Evolutionary conservation across 2,888 invertebrate genomes (phyloP), one percentile per base, ranked within the genome.

Genomic region (Ornithoptera alexandrae): DNA sequence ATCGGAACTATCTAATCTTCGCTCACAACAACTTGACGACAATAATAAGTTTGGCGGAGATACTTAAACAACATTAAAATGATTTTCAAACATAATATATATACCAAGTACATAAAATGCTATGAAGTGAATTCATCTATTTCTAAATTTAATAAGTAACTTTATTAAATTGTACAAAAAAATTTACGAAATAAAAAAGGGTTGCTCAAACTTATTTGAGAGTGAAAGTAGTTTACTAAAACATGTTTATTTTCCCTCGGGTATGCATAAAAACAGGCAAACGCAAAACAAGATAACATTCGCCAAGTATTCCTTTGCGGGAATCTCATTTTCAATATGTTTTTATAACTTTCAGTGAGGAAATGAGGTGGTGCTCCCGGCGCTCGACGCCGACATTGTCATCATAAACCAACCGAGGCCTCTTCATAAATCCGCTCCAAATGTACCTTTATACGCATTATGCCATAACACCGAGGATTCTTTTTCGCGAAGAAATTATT

Each of bases 241-340:
- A 87, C 84, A 86, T 84, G 84, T 87, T 87, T 87, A 87, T 86
- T 84, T 83, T 78, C 79, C 75, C 79, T 79, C 74, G 78, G 81
- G 80, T 82, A 82, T 84, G 85, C 84, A 90, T 89, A 90, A 90
- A 90, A 91, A 90, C 86, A 85, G 85, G 86, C 86, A 87, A 91
- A 90, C 87, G 87, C 90, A 84, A 90, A 89, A 92, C 90, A 89
- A 91, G 92, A 92, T 91, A 91, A 89, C 89, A 89, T 86, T 90
- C 83, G 84, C 84, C 84, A 84, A 87, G 89, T 86, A 85, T 86
- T 88, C 84, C 84, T 82, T 81, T 79, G 84, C 83, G 87, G 82
- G 90, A 88, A 92, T 92, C 92, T 92, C 90, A 90, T 92, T 92
- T 92, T 92, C 92, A 92, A 92, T 92, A 92, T 92, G 92, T 92